Evolutionary conservation across 92 coral and sea anemone genomes (phyloP).

Genomic region (Phenganax subtilis): DNA sequence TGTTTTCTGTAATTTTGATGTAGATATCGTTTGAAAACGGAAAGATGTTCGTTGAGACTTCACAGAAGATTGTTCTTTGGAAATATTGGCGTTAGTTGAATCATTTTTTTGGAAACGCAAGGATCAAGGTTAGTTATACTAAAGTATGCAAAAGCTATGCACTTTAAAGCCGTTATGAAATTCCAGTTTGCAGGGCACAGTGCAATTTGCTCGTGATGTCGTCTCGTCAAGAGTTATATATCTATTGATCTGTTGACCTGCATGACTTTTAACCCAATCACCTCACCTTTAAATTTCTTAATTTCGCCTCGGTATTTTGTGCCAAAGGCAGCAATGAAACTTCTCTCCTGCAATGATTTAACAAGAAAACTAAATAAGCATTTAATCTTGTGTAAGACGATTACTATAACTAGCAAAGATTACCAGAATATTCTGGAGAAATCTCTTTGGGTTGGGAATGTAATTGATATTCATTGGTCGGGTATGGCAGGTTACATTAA

Average conservation of each 20-base stretch:
- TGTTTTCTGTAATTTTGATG: no score
- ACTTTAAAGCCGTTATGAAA: background rate
- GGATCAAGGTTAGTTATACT: no score
- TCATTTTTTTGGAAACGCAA: no score
- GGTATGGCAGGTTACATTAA: no score
- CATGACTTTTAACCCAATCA: background rate
- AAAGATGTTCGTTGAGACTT: no score
- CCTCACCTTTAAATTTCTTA: background rate
- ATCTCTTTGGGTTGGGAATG: no score
- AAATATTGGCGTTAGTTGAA: no score
- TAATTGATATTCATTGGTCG: conserved; percentile 4
- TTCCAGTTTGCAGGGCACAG: background rate
- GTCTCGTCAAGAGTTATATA: background rate
- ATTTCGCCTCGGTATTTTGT: background rate
- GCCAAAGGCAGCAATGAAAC: background rate
- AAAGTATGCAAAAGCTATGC: no score
- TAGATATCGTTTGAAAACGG: no score
- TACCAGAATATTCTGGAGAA: background rate
- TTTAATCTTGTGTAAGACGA: background rate
- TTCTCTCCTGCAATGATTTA: conserved; percentile 12
- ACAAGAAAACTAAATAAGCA: conserved; percentile 8
- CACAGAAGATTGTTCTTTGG: no score
- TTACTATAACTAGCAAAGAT: background rate
- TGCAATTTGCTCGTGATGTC: background rate
- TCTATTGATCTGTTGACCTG: conserved; percentile 16